phyloP scores from a whole-genome alignment of 1,140 invertebrate species.

The Bombus huntii region DNA sequence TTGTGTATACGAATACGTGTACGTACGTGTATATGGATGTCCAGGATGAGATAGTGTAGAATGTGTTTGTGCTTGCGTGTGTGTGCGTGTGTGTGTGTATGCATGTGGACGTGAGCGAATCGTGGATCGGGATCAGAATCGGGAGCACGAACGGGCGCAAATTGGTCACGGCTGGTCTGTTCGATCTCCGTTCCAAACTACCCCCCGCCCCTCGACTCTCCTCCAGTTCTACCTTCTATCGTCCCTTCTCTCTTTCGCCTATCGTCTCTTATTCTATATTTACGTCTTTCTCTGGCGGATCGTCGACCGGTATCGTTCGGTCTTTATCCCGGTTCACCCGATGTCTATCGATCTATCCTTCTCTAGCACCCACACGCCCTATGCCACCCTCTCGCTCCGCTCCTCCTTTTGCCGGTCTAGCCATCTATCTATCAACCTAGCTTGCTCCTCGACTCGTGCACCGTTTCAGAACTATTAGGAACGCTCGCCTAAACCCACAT shows the following conservation, averaged over 20 bases:
- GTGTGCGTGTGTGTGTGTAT: neutral
- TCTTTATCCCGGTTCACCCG: neutral
- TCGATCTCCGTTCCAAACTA: constrained; percentile 71
- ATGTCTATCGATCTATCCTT: constrained; percentile 53
- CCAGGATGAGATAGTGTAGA: neutral
- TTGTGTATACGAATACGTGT: neutral
- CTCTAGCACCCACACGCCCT: neutral
- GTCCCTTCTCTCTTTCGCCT: constrained; percentile 6
- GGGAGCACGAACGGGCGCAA: constrained; percentile 78
- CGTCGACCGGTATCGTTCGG: neutral
- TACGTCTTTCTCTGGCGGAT: constrained; percentile 24
- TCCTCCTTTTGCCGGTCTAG: constrained; percentile 46
- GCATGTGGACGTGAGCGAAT: constrained; percentile 27
- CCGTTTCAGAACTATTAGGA: constrained; percentile 74
- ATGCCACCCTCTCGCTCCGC: constrained; percentile 40
- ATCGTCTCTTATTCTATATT: constrained; percentile 41
- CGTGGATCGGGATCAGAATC: constrained; percentile 67
- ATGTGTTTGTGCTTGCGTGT: no score
- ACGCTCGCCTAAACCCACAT: constrained; percentile 65
- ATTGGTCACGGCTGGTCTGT: constrained; percentile 82
- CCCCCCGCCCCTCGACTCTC: neutral
- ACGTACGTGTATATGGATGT: neutral
- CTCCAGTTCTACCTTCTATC: constrained; percentile 34
- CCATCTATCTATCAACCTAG: constrained; percentile 58
- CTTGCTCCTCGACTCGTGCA: constrained; percentile 66